phyloP scores from a whole-genome alignment of 2,888 invertebrate species.

The Campoplex nolae region DNA sequence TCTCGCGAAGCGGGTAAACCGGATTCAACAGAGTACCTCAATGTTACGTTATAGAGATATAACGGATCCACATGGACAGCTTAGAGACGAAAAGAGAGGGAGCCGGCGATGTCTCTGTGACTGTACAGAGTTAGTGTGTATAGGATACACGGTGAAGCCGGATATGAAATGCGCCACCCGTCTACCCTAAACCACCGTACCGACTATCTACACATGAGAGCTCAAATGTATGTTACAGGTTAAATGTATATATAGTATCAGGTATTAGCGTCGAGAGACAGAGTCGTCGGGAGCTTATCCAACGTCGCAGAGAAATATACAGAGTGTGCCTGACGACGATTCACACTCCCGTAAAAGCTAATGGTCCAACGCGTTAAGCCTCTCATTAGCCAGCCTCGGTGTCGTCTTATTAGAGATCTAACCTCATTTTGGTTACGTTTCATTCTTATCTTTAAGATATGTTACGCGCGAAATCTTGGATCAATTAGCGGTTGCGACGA shows the following conservation, averaged over 20 bases:
- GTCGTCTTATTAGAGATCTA: slow-evolving; percentile 23
- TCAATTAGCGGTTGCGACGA: neutral
- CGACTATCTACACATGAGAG: slow-evolving; percentile 11
- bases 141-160: slow-evolving; percentile 12
- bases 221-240: neutral
- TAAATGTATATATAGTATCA: slow-evolving; percentile 13
- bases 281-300: slow-evolving; percentile 48
- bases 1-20: slow-evolving; percentile 24
- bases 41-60: neutral
- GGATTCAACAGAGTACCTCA: slow-evolving; percentile 28
- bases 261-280: slow-evolving; percentile 29
- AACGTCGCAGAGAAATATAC: slow-evolving; percentile 32
- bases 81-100: slow-evolving; percentile 27
- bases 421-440: neutral
- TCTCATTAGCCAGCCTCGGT: slow-evolving; percentile 30
- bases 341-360: slow-evolving; percentile 52
- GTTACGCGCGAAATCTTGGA: neutral
- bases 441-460: neutral
- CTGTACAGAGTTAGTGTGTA: neutral
- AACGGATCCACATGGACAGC: neutral
- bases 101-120: slow-evolving; percentile 20
- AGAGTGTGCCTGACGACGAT: slow-evolving; percentile 40
- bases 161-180: slow-evolving; percentile 43
- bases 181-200: slow-evolving; percentile 20
- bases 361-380: slow-evolving; percentile 39